Conservation (phyloP, 2,888 invertebrate species). For the Paralinhomoeus sp. region DNA sequence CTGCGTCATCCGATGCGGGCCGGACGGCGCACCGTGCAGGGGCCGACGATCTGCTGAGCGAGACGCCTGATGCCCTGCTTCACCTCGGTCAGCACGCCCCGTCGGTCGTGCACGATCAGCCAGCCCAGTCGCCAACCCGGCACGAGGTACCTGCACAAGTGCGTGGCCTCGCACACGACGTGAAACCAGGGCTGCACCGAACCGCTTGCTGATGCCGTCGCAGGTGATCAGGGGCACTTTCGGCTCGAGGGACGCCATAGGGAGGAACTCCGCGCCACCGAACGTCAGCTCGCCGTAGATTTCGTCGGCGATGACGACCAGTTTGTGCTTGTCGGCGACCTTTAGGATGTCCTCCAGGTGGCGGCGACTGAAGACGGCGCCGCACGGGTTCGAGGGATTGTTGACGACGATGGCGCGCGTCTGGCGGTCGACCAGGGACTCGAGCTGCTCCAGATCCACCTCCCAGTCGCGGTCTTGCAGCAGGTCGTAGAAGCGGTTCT, state of each 20-base stretch:
- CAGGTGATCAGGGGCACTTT: slow-evolving; percentile 78
- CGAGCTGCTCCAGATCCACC: slow-evolving; percentile 62
- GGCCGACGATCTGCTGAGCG: slow-evolving; percentile 67
- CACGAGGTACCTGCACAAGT: slow-evolving; percentile 55
- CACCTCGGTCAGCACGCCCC: slow-evolving; percentile 10
- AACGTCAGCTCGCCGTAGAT: slow-evolving; percentile 74
- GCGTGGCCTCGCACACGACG: no score
- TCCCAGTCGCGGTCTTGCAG: slow-evolving; percentile 42
- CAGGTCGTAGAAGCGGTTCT: slow-evolving; percentile 14
- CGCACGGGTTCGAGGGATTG: slow-evolving; percentile 95
- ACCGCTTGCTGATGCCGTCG: slow-evolving; percentile 74
- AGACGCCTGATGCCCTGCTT: slow-evolving; percentile 38
- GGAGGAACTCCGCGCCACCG: slow-evolving; percentile 31
- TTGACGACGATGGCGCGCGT: slow-evolving; percentile 77
- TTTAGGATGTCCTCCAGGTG: slow-evolving; percentile 57
- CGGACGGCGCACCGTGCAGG: slow-evolving; percentile 25
- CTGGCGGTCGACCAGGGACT: slow-evolving; percentile 60
- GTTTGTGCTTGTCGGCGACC: slow-evolving; percentile 44
- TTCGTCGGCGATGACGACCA: slow-evolving; percentile 93
- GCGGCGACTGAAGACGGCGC: slow-evolving; percentile 60
- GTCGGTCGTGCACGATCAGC: slow-evolving; percentile 70
- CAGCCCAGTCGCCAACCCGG: slow-evolving; percentile 96
- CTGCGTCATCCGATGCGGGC: no score
- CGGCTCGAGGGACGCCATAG: slow-evolving; percentile 58
- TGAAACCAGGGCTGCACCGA: no score